Evolutionary conservation across 2,797 vertebrate species (phyloP).

Genomic region (Acanthurus lineatus): DNA sequence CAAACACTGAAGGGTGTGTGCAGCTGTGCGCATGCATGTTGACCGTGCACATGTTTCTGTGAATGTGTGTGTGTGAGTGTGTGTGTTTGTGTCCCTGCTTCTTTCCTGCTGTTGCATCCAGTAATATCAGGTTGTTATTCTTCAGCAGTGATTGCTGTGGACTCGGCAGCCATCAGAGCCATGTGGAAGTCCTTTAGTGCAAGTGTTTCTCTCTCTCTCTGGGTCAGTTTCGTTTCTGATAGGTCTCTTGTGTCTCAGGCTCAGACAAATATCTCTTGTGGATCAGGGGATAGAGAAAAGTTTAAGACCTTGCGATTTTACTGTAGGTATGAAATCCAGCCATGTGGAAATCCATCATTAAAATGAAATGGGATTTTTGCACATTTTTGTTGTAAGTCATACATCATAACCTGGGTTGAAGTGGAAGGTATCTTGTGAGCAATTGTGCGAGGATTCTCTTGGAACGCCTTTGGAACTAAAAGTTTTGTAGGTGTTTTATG

Average conservation of each 20-base stretch:
- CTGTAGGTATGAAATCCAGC: slow-evolving; percentile 43
- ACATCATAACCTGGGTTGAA: slow-evolving; percentile 25
- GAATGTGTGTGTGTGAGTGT: slow-evolving; percentile 30
- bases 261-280: slow-evolving; percentile 47
- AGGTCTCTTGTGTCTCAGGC: slow-evolving; percentile 58
- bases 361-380: slow-evolving; percentile 45
- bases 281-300: slow-evolving; percentile 34
- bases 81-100: slow-evolving; percentile 30
- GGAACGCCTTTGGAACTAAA: slow-evolving; percentile 1
- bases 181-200: slow-evolving; percentile 75
- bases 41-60: slow-evolving; percentile 4
- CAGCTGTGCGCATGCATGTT: slow-evolving; percentile 62
- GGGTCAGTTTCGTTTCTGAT: slow-evolving; percentile 59
- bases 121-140: slow-evolving; percentile 64
- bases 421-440: slow-evolving; percentile 15
- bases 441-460: neutral
- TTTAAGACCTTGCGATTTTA: slow-evolving; percentile 50
- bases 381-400: slow-evolving; percentile 32
- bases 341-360: slow-evolving; percentile 61
- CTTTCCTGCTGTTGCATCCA: slow-evolving; percentile 40
- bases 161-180: slow-evolving; percentile 55
- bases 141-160: slow-evolving; percentile 47
- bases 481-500: slow-evolving; percentile 3
- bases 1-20: slow-evolving; percentile 67
- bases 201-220: slow-evolving; percentile 48